Evolutionary conservation across 2,888 invertebrate species (phyloP), one percentile per base, ranked within the genome.

Genomic region (Corbicula japonica): DNA sequence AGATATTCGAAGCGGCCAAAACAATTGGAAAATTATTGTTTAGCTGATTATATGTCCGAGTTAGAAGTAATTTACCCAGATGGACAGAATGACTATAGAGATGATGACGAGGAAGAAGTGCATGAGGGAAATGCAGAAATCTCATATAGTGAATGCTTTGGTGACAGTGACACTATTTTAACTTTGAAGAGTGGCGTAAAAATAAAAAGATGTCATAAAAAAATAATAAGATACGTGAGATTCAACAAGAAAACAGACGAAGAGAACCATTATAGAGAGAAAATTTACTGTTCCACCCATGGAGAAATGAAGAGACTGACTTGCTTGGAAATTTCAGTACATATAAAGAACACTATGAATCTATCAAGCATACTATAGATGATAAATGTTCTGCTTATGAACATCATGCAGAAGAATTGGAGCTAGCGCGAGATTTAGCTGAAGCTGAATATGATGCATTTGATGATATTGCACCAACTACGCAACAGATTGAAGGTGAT

Each of bases 1-100:
- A 46, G 75, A 28, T 83, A 80, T 78, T 4, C 72, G n/a, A 80
- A 66, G 56, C 52, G 76, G 60, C 84, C 84, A n/a, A n/a, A n/a
- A n/a, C n/a, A 32, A 15, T 58, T 75, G 18, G 34, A 73, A 54
- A 69, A 76, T 15, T 80, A 54, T 60, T 83, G 80, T 44, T 50
- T 83, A 50, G 76, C 82, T n/a, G 79, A 80, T 60, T 71, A 61
- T 66, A 63, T 79, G 10, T 78, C 79, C 12, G 32, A 79, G 54
- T 23, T 80, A 18, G 68, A 75, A 56, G 62, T 80, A 2, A 66
- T 56, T 34, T 80, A 66, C 62, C 79, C 74, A 15, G 52, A 73
- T 32, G 41, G 70, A 12, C 26, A 38, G 5, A 26, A 32, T n/a
- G n/a, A n/a, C n/a, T n/a, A n/a, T n/a, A n/a, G n/a, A n/a, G n/a